Conservation (phyloP, 2,888 invertebrate genomes). For the Heliconius aoede region DNA sequence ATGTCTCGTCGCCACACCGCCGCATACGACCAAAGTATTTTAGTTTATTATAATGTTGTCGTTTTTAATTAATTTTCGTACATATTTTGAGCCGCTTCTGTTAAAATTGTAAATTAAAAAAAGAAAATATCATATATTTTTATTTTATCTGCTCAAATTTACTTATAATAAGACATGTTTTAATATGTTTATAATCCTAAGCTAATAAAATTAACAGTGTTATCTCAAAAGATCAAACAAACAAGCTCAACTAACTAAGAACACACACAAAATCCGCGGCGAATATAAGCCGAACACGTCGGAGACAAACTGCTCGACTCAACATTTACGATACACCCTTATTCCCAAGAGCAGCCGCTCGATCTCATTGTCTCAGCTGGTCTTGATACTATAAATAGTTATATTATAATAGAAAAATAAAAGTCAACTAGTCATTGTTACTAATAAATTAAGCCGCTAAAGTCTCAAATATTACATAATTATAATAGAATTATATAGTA, state of each 20-base stretch:
- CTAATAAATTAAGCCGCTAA: neutral
- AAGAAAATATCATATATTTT: neutral
- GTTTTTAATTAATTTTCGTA: slow-evolving; percentile 28
- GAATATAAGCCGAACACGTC: slow-evolving; percentile 54
- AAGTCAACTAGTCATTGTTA: neutral
- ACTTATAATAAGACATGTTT: neutral
- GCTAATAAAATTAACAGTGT: neutral
- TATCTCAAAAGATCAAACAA: neutral
- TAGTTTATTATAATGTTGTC: slow-evolving; percentile 35
- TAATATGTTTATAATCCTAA: neutral
- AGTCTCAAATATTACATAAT: neutral
- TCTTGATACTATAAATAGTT: slow-evolving; percentile 60
- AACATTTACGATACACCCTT: slow-evolving; percentile 66
- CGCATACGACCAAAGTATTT: slow-evolving; percentile 33
- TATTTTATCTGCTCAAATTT: neutral
- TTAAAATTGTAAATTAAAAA: neutral
- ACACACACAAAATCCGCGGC: slow-evolving; percentile 37
- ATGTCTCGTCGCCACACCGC: slow-evolving; percentile 39
- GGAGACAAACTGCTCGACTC: slow-evolving; percentile 66
- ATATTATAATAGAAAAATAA: slow-evolving; percentile 21
- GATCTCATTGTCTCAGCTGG: slow-evolving; percentile 55
- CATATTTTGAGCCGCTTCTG: neutral
- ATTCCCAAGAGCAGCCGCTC: slow-evolving; percentile 64
- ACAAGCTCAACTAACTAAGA: slow-evolving; percentile 25
- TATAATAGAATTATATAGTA: neutral